These are phyloP conservation scores for Oscheius sp. DNA, from an alignment of 1,140 invertebrate genomes.

Conservation along the genomic window DNA sequence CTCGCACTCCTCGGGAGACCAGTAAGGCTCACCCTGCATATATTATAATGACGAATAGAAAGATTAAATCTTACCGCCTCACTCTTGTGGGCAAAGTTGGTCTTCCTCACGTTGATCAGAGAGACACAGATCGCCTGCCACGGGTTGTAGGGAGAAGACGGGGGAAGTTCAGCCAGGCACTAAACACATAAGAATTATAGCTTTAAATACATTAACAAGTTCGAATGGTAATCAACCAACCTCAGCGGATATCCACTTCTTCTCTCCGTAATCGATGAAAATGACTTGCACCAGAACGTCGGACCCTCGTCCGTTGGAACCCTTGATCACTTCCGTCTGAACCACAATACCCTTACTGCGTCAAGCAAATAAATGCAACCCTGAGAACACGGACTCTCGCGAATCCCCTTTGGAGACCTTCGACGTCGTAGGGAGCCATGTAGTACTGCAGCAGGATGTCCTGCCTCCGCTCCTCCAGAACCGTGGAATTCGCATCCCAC, in stretches of 20 bases:
- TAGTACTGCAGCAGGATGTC: background rate
- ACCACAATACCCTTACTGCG: too few relatives aligned
- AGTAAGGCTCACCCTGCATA: background rate
- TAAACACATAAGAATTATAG: background rate
- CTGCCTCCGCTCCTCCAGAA: background rate
- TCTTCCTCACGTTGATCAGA: background rate
- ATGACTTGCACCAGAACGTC: background rate
- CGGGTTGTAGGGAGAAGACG: background rate
- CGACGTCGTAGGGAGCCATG: background rate
- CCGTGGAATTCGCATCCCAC: background rate
- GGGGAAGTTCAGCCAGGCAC: background rate
- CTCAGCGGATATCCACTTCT: background rate
- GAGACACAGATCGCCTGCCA: conserved; percentile 11
- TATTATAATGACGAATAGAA: background rate
- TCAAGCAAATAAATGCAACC: background rate
- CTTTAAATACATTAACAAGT: background rate
- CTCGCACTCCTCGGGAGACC: background rate
- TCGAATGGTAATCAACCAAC: background rate
- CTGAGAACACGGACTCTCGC: background rate
- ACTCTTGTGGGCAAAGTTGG: background rate
- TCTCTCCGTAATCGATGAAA: conserved; percentile 1
- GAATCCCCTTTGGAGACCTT: too few relatives aligned
- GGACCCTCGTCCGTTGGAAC: background rate
- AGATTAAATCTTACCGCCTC: background rate
- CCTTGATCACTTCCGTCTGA: background rate